These are phyloP conservation scores for Caenorhabditis sp. DNA, from an alignment of 2,888 invertebrate genomes.

Conservation along the genomic window DNA sequence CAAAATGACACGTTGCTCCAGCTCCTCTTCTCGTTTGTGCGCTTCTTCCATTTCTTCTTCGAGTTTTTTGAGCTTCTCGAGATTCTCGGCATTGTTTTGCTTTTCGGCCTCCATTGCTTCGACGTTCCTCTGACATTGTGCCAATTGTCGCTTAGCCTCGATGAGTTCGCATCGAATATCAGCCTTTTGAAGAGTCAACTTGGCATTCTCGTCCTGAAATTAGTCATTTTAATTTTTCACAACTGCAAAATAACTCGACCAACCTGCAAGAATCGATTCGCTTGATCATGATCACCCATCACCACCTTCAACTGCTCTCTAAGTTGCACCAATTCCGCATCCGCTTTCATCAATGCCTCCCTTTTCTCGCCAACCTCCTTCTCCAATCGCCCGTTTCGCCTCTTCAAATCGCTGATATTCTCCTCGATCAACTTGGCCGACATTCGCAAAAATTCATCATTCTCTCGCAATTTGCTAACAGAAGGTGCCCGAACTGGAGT, in stretches of 20 bases:
- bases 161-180: slow-evolving; percentile 38
- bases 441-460: slow-evolving; percentile 17
- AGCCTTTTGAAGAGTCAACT: slow-evolving; percentile 31
- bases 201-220: background rate
- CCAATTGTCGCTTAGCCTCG: slow-evolving; percentile 18
- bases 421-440: slow-evolving; percentile 31
- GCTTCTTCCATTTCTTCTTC: background rate
- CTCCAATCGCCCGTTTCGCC: slow-evolving; percentile 12
- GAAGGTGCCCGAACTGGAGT: slow-evolving; percentile 14
- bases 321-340: slow-evolving; percentile 74
- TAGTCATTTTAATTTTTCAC: too few relatives aligned
- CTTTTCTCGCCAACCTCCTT: slow-evolving; percentile 20
- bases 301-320: slow-evolving; percentile 74
- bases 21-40: slow-evolving; percentile 11
- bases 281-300: slow-evolving; percentile 35
- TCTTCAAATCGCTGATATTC: slow-evolving; percentile 16
- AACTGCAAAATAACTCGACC: too few relatives aligned
- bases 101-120: slow-evolving; percentile 11
- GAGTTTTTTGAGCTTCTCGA: background rate
- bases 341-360: slow-evolving; percentile 5
- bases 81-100: background rate
- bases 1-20: slow-evolving; percentile 15
- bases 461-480: background rate
- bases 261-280: slow-evolving; percentile 25
- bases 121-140: background rate